These are phyloP conservation scores for Kryptolebias ocellatus DNA, from an alignment of 2,797 vertebrate species.

Conservation along the genomic window DNA sequence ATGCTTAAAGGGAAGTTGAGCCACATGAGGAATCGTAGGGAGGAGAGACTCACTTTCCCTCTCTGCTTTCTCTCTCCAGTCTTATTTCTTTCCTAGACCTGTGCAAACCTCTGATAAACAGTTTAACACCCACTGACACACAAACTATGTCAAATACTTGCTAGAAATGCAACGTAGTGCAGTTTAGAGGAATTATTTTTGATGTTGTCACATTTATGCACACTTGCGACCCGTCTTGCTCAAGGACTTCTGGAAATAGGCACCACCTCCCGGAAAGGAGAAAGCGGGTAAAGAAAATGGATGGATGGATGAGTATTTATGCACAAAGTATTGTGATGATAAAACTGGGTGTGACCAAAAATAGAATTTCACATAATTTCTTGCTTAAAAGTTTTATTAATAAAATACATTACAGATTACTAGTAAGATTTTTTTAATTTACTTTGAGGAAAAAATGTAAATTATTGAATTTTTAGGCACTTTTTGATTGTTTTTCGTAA, in stretches of 20 bases:
- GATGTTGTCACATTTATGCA: neutral
- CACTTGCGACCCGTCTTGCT: slow-evolving; percentile 20
- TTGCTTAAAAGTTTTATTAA: neutral
- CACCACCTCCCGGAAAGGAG: no score
- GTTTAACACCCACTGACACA: slow-evolving; percentile 49
- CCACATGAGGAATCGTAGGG: slow-evolving; percentile 75
- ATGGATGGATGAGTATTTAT: no score
- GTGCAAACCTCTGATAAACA: slow-evolving; percentile 56
- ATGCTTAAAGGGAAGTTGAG: slow-evolving; percentile 85
- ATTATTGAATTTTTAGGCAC: no score
- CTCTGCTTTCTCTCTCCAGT: slow-evolving; percentile 47
- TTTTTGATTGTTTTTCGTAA: no score
- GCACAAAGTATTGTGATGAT: no score
- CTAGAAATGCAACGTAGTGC: neutral
- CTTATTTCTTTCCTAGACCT: slow-evolving; percentile 50
- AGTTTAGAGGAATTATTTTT: slow-evolving; percentile 9
- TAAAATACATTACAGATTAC: neutral
- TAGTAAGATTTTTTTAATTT: neutral
- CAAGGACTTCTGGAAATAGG: no score
- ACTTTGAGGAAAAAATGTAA: no score
- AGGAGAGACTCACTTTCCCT: slow-evolving; percentile 69
- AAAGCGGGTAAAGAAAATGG: no score
- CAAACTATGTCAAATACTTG: slow-evolving; percentile 26
- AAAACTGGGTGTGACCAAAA: slow-evolving; percentile 36
- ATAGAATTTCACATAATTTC: slow-evolving; percentile 46